phyloP scores from a whole-genome alignment of 2,113 vertebrate genomes.

The Strigops habroptila region DNA sequence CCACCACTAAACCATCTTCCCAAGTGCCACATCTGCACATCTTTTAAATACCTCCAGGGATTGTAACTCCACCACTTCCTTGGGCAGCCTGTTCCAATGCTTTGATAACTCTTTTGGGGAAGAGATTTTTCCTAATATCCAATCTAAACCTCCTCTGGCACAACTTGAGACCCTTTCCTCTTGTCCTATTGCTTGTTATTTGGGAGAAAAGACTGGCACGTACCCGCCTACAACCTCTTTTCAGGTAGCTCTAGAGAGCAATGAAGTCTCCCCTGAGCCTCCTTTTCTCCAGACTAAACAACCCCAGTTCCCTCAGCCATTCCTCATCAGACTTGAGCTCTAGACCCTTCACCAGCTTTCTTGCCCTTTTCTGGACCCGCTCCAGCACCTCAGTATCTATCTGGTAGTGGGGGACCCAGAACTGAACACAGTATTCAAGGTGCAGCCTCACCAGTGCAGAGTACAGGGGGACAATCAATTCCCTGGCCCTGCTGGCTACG shows the following conservation, averaged over 20 bases:
- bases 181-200: not conserved
- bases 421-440: not conserved
- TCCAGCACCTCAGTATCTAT: not conserved
- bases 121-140: not conserved
- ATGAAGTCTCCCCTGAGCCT: not conserved
- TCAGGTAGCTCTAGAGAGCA: not conserved
- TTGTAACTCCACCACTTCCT: not conserved
- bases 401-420: not conserved
- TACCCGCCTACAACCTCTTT: not conserved
- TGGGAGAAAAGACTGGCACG: not conserved
- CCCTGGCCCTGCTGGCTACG: not conserved
- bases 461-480: accelerated
- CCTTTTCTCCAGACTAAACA: not conserved
- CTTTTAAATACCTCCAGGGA: not conserved
- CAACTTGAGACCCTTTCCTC: not conserved
- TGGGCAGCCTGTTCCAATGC: not conserved
- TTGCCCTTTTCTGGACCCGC: not conserved
- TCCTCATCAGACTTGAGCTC: not conserved
- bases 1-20: not conserved
- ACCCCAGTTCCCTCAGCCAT: not conserved
- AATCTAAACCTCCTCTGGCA: not conserved
- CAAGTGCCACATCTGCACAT: accelerated
- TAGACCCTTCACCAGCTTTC: not conserved
- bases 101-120: not conserved
- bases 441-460: not conserved